Percentiles rank a stretch among this genome's conserved stretches.
phyloP scores from a whole-genome alignment of 1,140 invertebrate genomes.

The Plectus sambesii region DNA sequence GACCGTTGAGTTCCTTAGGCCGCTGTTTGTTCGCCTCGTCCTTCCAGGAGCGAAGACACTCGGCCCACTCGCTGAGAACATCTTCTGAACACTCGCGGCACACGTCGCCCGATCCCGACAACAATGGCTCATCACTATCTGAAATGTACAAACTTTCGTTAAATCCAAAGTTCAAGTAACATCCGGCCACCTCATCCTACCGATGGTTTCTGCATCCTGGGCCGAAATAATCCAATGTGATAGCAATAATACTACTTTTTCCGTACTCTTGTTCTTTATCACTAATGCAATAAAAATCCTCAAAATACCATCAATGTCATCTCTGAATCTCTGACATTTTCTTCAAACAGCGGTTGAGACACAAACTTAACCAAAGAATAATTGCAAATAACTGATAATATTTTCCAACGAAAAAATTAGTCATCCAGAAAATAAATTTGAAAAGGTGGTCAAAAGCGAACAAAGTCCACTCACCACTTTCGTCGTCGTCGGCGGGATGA shows the following conservation, averaged over 20 bases:
- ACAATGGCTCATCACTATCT: slow-evolving; percentile 80
- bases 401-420: slow-evolving; percentile 11
- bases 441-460: no score
- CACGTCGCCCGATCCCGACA: slow-evolving; percentile 88
- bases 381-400: slow-evolving; percentile 14
- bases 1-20: slow-evolving; percentile 61
- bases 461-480: slow-evolving; percentile 56
- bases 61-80: slow-evolving; percentile 79
- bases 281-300: not conserved
- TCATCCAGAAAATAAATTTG: slow-evolving; percentile 4
- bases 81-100: slow-evolving; percentile 87
- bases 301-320: no score
- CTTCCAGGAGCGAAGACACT: slow-evolving; percentile 68
- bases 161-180: not conserved
- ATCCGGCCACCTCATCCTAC: not conserved
- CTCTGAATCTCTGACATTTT: no score
- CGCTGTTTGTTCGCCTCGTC: slow-evolving; percentile 50
- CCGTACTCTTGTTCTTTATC: not conserved
- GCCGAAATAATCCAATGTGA: not conserved
- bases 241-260: not conserved
- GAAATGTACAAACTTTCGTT: slow-evolving; percentile 9
- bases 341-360: no score
- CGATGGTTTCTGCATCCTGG: no score
- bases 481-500: slow-evolving; percentile 56
- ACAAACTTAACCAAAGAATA: no score